A percentile compares a stretch with the other conserved stretches of the same genome.
Conservation (phyloP, 2,113 vertebrate genomes). For the Gnathonemus longibarbis region DNA sequence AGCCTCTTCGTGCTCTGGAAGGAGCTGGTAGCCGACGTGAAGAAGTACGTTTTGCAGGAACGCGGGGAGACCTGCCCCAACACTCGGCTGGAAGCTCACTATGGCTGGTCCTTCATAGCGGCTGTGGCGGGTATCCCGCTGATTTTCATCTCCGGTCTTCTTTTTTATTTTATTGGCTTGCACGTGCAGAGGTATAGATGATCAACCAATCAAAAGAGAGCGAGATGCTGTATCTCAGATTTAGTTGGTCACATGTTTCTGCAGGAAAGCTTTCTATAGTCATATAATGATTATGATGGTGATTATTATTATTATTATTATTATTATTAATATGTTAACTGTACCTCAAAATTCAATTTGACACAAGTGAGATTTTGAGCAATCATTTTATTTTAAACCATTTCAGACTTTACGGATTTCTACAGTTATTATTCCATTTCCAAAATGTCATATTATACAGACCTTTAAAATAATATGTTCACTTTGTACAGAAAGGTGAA, state of each 20-base stretch:
- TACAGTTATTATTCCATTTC: background rate
- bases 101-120: slow-evolving; percentile 78
- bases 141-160: slow-evolving; percentile 63
- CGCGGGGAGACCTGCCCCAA: slow-evolving; percentile 53
- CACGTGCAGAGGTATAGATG: slow-evolving; percentile 47
- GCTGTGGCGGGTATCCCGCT: slow-evolving; percentile 67
- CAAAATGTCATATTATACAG: background rate
- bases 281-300: background rate
- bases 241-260: background rate
- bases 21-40: slow-evolving; percentile 71
- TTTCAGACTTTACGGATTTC: background rate
- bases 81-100: slow-evolving; percentile 54
- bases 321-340: background rate
- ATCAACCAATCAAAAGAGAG: slow-evolving; percentile 17
- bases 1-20: slow-evolving; percentile 79
- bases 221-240: background rate
- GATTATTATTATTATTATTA: background rate
- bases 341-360: background rate
- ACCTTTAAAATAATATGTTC: background rate
- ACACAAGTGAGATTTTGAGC: background rate
- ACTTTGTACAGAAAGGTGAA: background rate
- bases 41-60: slow-evolving; percentile 72
- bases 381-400: background rate
- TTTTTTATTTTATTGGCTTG: slow-evolving; percentile 69
- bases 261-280: background rate